Percentiles rank a stretch among this genome's conserved stretches.
phyloP scores from a whole-genome alignment of 2,113 vertebrate genomes.

The Ondatra zibethicus region DNA sequence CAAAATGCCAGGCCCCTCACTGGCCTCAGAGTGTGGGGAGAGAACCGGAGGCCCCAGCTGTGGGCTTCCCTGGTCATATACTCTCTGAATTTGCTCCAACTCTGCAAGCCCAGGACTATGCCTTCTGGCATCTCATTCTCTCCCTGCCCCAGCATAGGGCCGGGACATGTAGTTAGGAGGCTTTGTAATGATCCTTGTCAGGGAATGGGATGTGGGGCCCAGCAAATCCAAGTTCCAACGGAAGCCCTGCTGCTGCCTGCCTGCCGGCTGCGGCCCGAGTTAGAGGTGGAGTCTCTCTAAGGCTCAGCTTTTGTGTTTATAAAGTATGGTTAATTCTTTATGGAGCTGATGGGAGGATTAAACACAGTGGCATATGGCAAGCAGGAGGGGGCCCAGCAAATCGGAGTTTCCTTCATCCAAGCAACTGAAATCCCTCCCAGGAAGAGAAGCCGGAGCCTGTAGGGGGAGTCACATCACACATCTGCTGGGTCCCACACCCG shows the following conservation, averaged over 20 bases:
- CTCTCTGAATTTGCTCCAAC: not conserved
- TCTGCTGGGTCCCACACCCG: not conserved
- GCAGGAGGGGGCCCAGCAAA: not conserved
- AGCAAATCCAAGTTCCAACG: not conserved
- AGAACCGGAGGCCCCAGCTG: not conserved
- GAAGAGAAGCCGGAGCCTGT: conserved; percentile 17
- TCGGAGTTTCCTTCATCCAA: not conserved
- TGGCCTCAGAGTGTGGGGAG: too few relatives aligned
- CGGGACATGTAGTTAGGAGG: not conserved
- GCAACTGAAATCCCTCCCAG: conserved; percentile 18
- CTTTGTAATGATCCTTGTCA: not conserved
- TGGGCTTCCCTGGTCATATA: not conserved
- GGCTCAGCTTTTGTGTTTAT: not conserved
- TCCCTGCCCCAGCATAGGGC: not conserved
- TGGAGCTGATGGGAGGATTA: not conserved
- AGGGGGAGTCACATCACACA: not conserved
- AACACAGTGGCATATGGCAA: conserved; percentile 50
- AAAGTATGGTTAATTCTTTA: not conserved
- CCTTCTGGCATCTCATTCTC: not conserved
- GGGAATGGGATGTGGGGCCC: not conserved
- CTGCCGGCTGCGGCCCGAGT: not conserved
- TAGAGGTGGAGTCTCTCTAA: not conserved
- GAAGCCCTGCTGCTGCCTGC: not conserved
- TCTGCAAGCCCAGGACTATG: too few relatives aligned
- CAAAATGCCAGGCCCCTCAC: too few relatives aligned